Conservation (phyloP, 2,113 vertebrate species). For the Periophthalmodon schlosseri region DNA sequence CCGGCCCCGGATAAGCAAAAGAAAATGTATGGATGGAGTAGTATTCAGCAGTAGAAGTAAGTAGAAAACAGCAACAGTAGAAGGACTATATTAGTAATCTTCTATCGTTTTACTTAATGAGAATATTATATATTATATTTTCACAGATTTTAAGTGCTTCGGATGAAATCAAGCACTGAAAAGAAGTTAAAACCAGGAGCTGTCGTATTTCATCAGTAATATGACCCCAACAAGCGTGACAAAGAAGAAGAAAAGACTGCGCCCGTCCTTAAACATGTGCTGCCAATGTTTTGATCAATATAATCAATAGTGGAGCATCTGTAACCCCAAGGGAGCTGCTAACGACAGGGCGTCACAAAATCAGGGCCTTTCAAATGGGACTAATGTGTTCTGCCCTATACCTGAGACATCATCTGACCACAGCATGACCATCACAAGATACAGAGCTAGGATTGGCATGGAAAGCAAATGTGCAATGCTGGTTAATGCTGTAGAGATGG, state of each 20-base stretch:
- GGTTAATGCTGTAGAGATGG: constrained; percentile 31
- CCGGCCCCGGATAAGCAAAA: too few species aligned
- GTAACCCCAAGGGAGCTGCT: background rate
- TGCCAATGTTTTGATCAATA: constrained; percentile 37
- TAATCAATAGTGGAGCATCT: constrained; percentile 40
- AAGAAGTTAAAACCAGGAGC: background rate
- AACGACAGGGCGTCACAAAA: background rate
- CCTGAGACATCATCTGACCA: constrained; percentile 6
- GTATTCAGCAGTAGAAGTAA: too few species aligned
- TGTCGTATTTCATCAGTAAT: constrained; percentile 11
- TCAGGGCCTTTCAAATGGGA: background rate
- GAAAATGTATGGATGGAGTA: too few species aligned
- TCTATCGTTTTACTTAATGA: too few species aligned
- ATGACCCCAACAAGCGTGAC: background rate
- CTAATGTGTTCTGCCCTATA: background rate
- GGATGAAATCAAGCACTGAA: background rate
- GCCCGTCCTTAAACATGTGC: constrained; percentile 6
- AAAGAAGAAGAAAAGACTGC: background rate
- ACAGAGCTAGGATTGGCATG: background rate
- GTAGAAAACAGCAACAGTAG: too few species aligned
- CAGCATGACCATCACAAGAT: background rate
- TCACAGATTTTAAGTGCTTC: background rate
- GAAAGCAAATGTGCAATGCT: constrained; percentile 15
- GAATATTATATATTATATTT: too few species aligned
- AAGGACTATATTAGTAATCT: too few species aligned